Conservation (phyloP, 2,797 vertebrate species). For the Heliangelus exortis region DNA sequence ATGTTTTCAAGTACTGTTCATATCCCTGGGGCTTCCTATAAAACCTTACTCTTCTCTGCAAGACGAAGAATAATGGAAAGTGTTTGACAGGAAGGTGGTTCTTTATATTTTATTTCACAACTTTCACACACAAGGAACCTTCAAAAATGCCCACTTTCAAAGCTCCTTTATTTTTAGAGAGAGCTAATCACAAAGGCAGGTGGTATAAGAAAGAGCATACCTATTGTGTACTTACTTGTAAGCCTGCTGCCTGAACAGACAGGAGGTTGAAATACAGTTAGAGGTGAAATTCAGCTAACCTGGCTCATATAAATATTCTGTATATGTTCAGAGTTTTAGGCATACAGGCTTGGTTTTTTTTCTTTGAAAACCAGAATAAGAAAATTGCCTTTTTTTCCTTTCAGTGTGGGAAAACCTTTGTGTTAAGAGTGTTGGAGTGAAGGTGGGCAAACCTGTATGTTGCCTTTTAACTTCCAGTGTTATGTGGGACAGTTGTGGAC, state of each 20-base stretch:
- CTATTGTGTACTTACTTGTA: neutral
- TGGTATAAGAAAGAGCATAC: neutral
- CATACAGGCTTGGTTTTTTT: neutral
- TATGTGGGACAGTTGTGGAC: neutral
- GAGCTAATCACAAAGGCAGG: neutral
- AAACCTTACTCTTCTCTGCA: neutral
- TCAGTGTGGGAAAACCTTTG: neutral
- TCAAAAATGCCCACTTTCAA: neutral
- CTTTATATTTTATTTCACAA: neutral
- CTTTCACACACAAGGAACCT: neutral
- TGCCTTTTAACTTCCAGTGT: neutral
- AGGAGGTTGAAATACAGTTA: neutral
- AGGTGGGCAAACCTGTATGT: neutral
- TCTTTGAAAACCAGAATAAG: neutral
- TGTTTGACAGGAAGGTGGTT: neutral
- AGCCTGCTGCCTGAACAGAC: neutral
- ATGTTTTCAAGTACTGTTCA: neutral
- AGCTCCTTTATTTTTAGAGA: neutral
- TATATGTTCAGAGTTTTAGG: neutral
- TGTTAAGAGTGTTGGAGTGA: neutral
- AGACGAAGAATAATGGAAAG: neutral
- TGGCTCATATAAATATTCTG: neutral
- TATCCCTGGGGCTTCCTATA: neutral
- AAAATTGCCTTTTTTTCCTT: neutral
- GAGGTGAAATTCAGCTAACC: neutral